Conservation (phyloP, 2,888 invertebrate genomes). For the Epinotia ramella region DNA sequence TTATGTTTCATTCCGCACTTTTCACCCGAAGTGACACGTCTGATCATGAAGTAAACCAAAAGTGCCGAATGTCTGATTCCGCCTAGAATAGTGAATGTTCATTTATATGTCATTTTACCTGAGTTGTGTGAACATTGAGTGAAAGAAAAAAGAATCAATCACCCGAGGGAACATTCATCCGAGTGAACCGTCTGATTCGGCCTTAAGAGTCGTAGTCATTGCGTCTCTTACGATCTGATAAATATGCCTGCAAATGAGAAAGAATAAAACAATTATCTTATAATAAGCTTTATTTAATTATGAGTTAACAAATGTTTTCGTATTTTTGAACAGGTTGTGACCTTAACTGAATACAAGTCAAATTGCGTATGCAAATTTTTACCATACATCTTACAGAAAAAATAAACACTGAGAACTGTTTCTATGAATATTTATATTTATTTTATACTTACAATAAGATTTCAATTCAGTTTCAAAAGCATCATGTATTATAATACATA, state of each 20-base stretch:
- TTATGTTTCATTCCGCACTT: too few species aligned
- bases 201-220: too few species aligned
- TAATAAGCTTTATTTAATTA: slow-evolving; percentile 86
- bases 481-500: slow-evolving; percentile 82
- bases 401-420: slow-evolving; percentile 82
- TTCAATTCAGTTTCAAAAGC: slow-evolving; percentile 84
- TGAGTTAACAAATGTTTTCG: slow-evolving; percentile 85
- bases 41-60: too few species aligned
- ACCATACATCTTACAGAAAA: slow-evolving; percentile 79
- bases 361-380: slow-evolving; percentile 76
- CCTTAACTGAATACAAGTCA: slow-evolving; percentile 85
- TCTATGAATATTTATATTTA: slow-evolving; percentile 83
- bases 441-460: slow-evolving; percentile 84
- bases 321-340: slow-evolving; percentile 85
- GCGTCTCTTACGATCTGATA: background rate
- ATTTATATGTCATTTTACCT: too few species aligned
- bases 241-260: slow-evolving; percentile 15
- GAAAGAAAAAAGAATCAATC: too few species aligned
- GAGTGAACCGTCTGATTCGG: too few species aligned
- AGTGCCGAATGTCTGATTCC: too few species aligned
- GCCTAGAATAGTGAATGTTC: too few species aligned
- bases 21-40: too few species aligned
- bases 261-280: slow-evolving; percentile 82
- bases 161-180: too few species aligned
- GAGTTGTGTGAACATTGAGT: too few species aligned